These are phyloP conservation scores for Deroplatys truncata DNA, from an alignment of 2,888 invertebrate species.

Conservation along the genomic window DNA sequence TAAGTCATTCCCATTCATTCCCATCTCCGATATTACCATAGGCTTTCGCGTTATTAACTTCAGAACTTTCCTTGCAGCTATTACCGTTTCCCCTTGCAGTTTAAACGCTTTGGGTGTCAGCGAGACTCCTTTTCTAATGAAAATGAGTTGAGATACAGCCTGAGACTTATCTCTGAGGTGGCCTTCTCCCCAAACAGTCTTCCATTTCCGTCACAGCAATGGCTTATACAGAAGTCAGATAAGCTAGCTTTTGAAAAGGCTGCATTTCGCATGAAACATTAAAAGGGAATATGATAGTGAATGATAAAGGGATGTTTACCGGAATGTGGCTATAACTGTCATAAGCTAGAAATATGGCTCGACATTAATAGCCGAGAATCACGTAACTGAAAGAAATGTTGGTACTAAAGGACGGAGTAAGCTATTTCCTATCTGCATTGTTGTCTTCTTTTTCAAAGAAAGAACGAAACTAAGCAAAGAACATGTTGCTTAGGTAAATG, in stretches of 20 bases:
- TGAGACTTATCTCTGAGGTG: not conserved
- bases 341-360: too few species aligned
- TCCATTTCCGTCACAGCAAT: not conserved
- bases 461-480: too few species aligned
- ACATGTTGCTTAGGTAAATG: too few species aligned
- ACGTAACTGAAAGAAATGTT: too few species aligned
- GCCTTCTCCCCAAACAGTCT: not conserved
- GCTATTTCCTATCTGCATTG: too few species aligned
- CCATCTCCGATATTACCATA: not conserved
- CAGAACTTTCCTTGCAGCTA: not conserved
- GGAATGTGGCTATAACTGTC: too few species aligned
- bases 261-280: not conserved
- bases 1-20: too few species aligned
- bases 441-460: too few species aligned
- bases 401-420: too few species aligned
- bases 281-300: not conserved
- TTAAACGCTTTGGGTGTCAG: not conserved
- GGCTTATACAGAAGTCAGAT: not conserved
- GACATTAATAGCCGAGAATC: too few species aligned
- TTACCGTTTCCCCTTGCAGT: not conserved
- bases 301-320: not conserved
- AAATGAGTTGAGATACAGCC: not conserved
- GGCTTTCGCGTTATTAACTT: not conserved
- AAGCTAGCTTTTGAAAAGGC: not conserved
- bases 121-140: not conserved